A percentile compares a stretch with the other conserved stretches of the same genome.
phyloP scores from a whole-genome alignment of 2,888 invertebrate genomes.

The Antheraea assamensis region DNA sequence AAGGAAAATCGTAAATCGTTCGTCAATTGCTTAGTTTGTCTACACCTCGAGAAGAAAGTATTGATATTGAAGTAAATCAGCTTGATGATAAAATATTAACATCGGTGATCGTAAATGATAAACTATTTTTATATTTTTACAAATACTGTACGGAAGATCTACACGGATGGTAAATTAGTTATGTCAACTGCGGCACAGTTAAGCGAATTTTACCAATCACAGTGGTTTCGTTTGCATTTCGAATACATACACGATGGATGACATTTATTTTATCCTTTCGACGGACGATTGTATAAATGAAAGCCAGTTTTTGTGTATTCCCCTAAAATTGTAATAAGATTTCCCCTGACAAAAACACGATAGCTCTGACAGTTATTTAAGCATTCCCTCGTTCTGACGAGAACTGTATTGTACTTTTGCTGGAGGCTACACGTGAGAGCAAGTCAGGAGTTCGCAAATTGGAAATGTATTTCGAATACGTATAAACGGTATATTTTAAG shows the following conservation, averaged over 20 bases:
- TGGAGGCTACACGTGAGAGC: constrained; percentile 46
- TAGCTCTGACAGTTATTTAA: constrained; percentile 69
- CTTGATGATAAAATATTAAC: background rate
- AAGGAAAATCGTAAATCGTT: constrained; percentile 60
- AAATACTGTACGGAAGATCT: background rate
- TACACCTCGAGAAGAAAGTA: constrained; percentile 49
- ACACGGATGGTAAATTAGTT: constrained; percentile 6
- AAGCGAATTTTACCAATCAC: constrained; percentile 43
- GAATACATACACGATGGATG: constrained; percentile 52
- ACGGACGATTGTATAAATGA: constrained; percentile 65
- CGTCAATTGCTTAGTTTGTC: background rate
- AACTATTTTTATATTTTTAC: constrained; percentile 7
- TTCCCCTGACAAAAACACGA: constrained; percentile 59
- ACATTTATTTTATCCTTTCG: constrained; percentile 63
- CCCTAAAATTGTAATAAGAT: constrained; percentile 68
- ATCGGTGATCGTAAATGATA: background rate
- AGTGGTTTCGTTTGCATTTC: constrained; percentile 66
- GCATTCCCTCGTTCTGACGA: constrained; percentile 53
- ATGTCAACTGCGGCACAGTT: constrained; percentile 7
- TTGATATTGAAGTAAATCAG: constrained; percentile 54
- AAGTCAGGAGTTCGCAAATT: constrained; percentile 40
- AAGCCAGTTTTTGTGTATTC: constrained; percentile 67
- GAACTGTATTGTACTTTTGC: constrained; percentile 45
- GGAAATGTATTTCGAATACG: constrained; percentile 31
- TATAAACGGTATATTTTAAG: constrained; percentile 33